These are phyloP conservation scores for Hetaerina americana DNA, from an alignment of 1,140 invertebrate genomes.

Conservation along the genomic window DNA sequence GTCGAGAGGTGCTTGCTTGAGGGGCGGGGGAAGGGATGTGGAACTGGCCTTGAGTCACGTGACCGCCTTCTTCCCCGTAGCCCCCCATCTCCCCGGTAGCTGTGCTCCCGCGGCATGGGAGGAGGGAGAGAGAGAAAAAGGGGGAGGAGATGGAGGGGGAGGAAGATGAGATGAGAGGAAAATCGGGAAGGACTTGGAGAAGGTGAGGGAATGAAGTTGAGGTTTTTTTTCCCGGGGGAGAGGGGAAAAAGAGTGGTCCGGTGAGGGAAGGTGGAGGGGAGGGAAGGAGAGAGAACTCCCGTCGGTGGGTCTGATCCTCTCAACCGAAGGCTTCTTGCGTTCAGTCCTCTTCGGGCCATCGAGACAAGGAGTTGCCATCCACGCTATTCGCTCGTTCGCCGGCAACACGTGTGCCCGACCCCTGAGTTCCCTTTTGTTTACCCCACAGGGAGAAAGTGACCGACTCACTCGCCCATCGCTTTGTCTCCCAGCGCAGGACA, in stretches of 20 bases:
- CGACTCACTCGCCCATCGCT: neutral
- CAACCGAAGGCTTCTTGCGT: neutral
- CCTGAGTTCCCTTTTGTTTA: too few relatives aligned
- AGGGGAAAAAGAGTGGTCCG: neutral
- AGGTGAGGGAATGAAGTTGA: too few relatives aligned
- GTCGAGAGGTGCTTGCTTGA: neutral
- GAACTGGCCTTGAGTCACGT: neutral
- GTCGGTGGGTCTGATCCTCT: neutral
- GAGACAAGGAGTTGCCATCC: neutral
- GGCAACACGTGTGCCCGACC: neutral
- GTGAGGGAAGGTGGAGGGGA: neutral
- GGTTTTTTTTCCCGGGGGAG: too few relatives aligned
- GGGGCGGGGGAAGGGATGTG: neutral
- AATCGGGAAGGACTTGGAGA: too few relatives aligned
- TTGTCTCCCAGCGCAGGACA: neutral
- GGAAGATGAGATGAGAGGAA: too few relatives aligned
- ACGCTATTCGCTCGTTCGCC: neutral
- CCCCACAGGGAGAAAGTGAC: too few relatives aligned
- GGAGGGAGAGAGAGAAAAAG: neutral
- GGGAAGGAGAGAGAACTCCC: neutral
- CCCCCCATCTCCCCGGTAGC: neutral
- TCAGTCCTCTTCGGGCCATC: neutral
- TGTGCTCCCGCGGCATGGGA: neutral
- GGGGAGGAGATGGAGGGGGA: too few relatives aligned
- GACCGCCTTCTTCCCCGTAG: neutral